Percentiles rank a stretch among this genome's conserved stretches.
Evolutionary conservation across 2,113 vertebrate genomes (phyloP).

Genomic region (Microcebus murinus): DNA sequence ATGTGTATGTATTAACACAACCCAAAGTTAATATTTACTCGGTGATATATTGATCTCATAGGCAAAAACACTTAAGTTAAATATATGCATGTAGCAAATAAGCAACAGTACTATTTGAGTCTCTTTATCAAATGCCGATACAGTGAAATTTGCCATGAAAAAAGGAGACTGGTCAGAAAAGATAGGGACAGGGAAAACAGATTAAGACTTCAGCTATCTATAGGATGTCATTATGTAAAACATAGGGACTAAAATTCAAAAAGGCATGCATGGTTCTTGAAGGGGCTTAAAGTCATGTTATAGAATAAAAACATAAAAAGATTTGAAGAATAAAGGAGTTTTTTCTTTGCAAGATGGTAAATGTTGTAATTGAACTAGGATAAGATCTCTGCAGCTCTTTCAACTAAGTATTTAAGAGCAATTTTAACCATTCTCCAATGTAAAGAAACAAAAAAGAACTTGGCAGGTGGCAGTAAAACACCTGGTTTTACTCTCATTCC

Average conservation of each 20-base stretch:
- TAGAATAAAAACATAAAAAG: background rate
- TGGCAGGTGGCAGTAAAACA: background rate
- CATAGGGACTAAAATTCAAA: background rate
- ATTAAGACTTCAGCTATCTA: background rate
- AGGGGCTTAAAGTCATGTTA: background rate
- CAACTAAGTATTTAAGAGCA: background rate
- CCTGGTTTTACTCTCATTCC: background rate
- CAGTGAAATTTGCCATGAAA: background rate
- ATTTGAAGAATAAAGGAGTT: background rate
- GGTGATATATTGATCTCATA: background rate
- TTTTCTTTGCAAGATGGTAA: background rate
- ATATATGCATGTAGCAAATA: background rate
- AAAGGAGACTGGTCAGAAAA: background rate
- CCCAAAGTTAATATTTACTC: constrained; percentile 11
- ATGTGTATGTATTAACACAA: constrained; percentile 13
- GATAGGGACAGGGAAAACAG: background rate
- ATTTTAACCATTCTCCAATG: background rate
- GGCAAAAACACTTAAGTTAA: background rate
- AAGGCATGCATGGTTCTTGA: background rate
- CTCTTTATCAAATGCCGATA: background rate
- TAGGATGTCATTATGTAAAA: background rate
- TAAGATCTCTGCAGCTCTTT: constrained; percentile 6
- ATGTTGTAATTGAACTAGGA: constrained; percentile 19
- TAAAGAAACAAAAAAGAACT: constrained; percentile 12
- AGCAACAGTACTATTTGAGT: background rate